Conservation (phyloP, 92 coral and sea anemone genomes). For the Scolanthus callimorphus region DNA sequence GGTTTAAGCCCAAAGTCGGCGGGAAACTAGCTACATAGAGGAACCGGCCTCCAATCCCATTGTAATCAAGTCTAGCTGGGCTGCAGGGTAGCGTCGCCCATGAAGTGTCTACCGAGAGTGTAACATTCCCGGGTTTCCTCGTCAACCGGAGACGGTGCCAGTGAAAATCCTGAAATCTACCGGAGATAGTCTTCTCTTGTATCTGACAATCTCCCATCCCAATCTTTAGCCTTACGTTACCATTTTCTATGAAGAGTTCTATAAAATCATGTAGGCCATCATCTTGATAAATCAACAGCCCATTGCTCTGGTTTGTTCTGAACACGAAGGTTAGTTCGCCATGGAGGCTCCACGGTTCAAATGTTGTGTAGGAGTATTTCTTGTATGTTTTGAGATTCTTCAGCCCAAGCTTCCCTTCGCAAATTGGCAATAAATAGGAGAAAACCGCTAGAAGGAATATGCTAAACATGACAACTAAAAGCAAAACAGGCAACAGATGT, state of each 20-base stretch:
- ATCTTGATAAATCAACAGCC: conserved; percentile 52
- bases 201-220: conserved; percentile 24
- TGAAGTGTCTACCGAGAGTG: conserved; percentile 32
- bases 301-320: conserved; percentile 22
- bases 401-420: conserved; percentile 14
- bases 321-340: conserved; percentile 47
- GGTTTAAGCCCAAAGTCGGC: background rate
- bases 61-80: background rate
- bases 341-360: conserved; percentile 36
- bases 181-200: conserved; percentile 7
- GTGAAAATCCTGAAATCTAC: conserved; percentile 31
- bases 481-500: too few species aligned
- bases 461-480: too few species aligned
- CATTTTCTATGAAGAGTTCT: conserved; percentile 28
- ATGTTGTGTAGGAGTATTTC: conserved; percentile 24
- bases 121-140: conserved; percentile 13
- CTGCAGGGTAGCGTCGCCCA: conserved; percentile 14
- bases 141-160: conserved; percentile 51
- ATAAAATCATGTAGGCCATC: conserved; percentile 26
- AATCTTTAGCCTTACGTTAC: conserved; percentile 26
- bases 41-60: conserved; percentile 18
- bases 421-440: background rate
- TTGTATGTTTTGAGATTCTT: conserved; percentile 15
- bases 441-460: background rate
- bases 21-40: conserved; percentile 65